These are phyloP conservation scores for Zygaena filipendulae DNA, from an alignment of 2,888 invertebrate genomes.

Conservation along the genomic window DNA sequence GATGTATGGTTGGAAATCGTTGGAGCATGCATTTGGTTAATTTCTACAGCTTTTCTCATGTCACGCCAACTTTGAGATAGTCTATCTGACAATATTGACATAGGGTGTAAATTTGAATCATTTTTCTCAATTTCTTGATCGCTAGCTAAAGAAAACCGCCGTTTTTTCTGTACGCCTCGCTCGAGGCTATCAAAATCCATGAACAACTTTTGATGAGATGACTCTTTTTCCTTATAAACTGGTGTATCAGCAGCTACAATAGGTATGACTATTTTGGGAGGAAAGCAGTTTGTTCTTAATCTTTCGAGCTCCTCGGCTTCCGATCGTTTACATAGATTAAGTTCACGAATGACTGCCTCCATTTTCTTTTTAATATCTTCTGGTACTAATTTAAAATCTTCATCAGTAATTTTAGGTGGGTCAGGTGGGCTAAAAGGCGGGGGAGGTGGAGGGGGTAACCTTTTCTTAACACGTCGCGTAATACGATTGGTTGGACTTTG, in stretches of 20 bases:
- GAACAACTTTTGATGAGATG: slow-evolving; percentile 24
- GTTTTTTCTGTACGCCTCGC: slow-evolving; percentile 32
- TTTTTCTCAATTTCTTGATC: slow-evolving; percentile 45
- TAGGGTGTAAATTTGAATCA: slow-evolving; percentile 26
- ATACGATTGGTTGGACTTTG: slow-evolving; percentile 38
- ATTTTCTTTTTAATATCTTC: slow-evolving; percentile 69
- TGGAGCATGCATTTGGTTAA: too few species aligned
- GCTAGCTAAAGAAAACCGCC: slow-evolving; percentile 51
- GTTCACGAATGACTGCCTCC: slow-evolving; percentile 71
- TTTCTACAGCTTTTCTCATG: slow-evolving; percentile 33
- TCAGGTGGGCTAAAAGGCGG: slow-evolving; percentile 30
- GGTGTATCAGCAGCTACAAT: slow-evolving; percentile 49
- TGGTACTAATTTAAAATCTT: slow-evolving; percentile 46
- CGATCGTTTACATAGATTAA: slow-evolving; percentile 49
- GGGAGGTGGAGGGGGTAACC: slow-evolving; percentile 55
- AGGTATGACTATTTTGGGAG: slow-evolving; percentile 56
- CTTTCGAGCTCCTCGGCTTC: slow-evolving; percentile 35
- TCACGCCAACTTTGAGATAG: slow-evolving; percentile 54
- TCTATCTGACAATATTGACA: slow-evolving; percentile 32
- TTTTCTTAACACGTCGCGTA: slow-evolving; percentile 46
- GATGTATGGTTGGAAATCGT: neutral
- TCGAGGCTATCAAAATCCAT: slow-evolving; percentile 52
- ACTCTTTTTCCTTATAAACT: slow-evolving; percentile 41
- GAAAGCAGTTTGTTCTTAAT: neutral
- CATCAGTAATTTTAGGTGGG: slow-evolving; percentile 17